phyloP scores from a whole-genome alignment of 2,113 vertebrate genomes.

The Varanus salvator region DNA sequence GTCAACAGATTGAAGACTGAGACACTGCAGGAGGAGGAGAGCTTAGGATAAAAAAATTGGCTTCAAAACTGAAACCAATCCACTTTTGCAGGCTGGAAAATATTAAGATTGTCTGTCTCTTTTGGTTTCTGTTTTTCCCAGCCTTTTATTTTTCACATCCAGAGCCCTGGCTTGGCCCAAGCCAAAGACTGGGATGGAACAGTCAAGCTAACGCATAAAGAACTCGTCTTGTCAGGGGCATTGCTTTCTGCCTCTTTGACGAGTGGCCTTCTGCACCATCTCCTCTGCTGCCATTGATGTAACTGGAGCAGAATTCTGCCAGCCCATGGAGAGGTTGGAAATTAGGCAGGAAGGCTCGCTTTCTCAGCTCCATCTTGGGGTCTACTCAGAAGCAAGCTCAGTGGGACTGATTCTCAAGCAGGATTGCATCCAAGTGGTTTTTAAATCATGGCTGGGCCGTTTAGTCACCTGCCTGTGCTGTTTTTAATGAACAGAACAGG shows the following conservation, averaged over 20 bases:
- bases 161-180: background rate
- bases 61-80: background rate
- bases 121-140: background rate
- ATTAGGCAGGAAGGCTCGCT: background rate
- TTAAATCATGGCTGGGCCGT: no score
- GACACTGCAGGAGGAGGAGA: background rate
- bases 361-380: no score
- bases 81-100: conserved; percentile 28
- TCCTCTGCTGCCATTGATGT: background rate
- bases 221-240: background rate
- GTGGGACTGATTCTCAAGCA: no score
- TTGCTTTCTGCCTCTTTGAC: background rate
- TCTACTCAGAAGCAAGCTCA: no score
- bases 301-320: background rate
- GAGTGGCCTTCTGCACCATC: background rate
- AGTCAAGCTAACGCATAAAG: background rate
- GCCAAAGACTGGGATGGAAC: background rate
- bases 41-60: background rate
- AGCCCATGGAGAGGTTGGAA: background rate
- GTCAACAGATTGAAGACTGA: background rate
- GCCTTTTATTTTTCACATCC: background rate
- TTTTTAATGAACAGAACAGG: no score
- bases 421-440: no score
- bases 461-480: no score
- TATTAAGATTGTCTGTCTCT: conserved; percentile 9